Conservation (phyloP, 2,888 invertebrate species). For the Oscheius sp. region DNA sequence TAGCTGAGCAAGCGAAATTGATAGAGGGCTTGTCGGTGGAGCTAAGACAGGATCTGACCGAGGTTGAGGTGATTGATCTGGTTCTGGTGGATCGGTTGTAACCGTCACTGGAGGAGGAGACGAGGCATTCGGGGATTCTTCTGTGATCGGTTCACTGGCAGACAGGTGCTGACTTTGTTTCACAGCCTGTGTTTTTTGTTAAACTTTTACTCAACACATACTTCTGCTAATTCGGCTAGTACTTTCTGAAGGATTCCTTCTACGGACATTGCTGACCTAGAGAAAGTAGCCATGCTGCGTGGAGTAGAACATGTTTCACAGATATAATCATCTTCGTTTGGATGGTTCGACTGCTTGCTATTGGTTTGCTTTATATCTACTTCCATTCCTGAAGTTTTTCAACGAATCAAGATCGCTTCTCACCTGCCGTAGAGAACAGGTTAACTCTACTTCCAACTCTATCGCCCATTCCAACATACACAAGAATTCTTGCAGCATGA, state of each 20-base stretch:
- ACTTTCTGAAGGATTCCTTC: slow-evolving; percentile 57
- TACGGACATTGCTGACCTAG: slow-evolving; percentile 62
- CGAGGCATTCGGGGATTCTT: slow-evolving; percentile 59
- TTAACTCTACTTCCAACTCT: slow-evolving; percentile 76
- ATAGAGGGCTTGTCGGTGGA: slow-evolving; percentile 5
- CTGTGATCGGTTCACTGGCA: slow-evolving; percentile 64
- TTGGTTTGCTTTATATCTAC: slow-evolving; percentile 17
- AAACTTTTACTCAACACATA: slow-evolving; percentile 27
- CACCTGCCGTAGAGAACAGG: slow-evolving; percentile 72
- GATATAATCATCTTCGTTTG: slow-evolving; percentile 69
- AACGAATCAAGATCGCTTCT: not conserved
- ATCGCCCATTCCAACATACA: slow-evolving; percentile 78
- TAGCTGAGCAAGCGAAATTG: slow-evolving; percentile 60
- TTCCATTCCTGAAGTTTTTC: slow-evolving; percentile 14
- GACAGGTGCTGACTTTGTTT: slow-evolving; percentile 56
- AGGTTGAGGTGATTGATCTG: slow-evolving; percentile 2
- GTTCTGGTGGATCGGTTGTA: slow-evolving; percentile 34
- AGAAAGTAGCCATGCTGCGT: slow-evolving; percentile 60
- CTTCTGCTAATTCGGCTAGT: slow-evolving; percentile 48
- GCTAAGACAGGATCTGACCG: slow-evolving; percentile 11
- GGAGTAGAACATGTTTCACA: slow-evolving; percentile 65
- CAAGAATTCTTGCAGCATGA: slow-evolving; percentile 77
- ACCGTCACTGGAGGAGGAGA: slow-evolving; percentile 45
- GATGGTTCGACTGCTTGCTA: slow-evolving; percentile 35
- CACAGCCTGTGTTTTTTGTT: slow-evolving; percentile 46